Evolutionary conservation across 2,888 invertebrate species (phyloP), one percentile per base, ranked within the genome.

Genomic region (Spodoptera picta): DNA sequence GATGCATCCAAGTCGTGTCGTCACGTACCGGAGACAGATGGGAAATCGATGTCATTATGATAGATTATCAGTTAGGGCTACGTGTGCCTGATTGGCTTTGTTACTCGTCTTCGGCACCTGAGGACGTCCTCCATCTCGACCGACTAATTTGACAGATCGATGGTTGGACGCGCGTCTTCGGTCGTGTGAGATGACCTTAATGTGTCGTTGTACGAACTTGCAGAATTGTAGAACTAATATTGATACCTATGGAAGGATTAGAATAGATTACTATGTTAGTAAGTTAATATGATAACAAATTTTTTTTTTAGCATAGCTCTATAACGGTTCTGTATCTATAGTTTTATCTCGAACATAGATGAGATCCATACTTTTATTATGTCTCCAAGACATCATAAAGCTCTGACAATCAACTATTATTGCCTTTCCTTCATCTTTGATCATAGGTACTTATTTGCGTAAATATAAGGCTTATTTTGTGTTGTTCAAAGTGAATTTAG

Each of bases 131-230:
- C 87, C 85, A 75, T 77, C 77, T 81, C 81, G 78, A 78, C 84
- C 81, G 84, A 90, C 91, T 93, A 93, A 94, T 92, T 93, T 94
- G 93, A 94, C 90, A 91, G 93, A 93, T 94, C 93, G 92, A 90
- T 91, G 90, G 87, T 88, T 81, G 81, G 75, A 73, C 80, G 76
- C 71, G 75, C 73, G 77, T 77, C 82, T 83, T 79, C 63, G 74
- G 66, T 69, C 60, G 87, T 89, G 83, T 87, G 87, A 83, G 81
- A 82, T 89, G 86, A 85, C 88, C 90, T 86, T 91, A 92, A 91
- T 87, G 87, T 84, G 81, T 77, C 70, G 75, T 76, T 75, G 77
- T 75, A 68, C 23, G 44, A 60, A 47, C 12, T 31, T 31, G 61
- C 54, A 49, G n/a, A n/a, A 45, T 65, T 53, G 49, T 57, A 54